A percentile compares a stretch with the other conserved stretches of the same genome.
Conservation (phyloP, 2,113 vertebrate genomes). For the Odobenus rosmarus region DNA sequence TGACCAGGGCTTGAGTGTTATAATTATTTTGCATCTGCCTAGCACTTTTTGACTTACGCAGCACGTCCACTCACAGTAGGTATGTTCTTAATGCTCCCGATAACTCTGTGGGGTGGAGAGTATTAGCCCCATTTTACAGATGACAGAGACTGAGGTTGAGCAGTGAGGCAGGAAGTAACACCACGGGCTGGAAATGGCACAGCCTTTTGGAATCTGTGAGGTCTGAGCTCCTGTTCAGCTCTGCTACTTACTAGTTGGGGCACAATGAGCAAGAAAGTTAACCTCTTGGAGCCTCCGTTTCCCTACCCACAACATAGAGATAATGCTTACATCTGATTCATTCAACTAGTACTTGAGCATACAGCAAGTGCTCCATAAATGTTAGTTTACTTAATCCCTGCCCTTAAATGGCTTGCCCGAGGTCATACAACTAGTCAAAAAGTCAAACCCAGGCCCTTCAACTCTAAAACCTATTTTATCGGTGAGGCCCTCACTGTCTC, state of each 20-base stretch:
- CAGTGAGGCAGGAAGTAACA: not conserved
- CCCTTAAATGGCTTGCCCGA: not conserved
- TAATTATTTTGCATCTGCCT: not conserved
- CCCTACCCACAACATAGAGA: not conserved
- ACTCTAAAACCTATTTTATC: not conserved
- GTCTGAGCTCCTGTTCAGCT: not conserved
- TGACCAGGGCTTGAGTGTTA: not conserved
- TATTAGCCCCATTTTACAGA: conserved; percentile 24
- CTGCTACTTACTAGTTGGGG: not conserved
- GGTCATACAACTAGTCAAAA: not conserved
- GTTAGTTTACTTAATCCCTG: conserved; percentile 11
- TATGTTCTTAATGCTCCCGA: not conserved
- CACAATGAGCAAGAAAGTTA: not conserved
- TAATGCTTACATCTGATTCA: not conserved
- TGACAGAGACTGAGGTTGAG: not conserved
- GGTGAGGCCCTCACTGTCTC: not conserved
- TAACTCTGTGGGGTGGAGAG: not conserved
- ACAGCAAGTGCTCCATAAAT: not conserved
- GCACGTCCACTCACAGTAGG: not conserved
- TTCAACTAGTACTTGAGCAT: not conserved
- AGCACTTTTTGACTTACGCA: not conserved
- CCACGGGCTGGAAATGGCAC: not conserved
- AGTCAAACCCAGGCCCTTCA: not conserved
- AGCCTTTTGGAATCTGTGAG: conserved; percentile 3
- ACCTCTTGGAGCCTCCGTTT: not conserved